These are phyloP conservation scores for Archaeoteleia sp. DNA, from an alignment of 2,888 invertebrate species.

Conservation along the genomic window DNA sequence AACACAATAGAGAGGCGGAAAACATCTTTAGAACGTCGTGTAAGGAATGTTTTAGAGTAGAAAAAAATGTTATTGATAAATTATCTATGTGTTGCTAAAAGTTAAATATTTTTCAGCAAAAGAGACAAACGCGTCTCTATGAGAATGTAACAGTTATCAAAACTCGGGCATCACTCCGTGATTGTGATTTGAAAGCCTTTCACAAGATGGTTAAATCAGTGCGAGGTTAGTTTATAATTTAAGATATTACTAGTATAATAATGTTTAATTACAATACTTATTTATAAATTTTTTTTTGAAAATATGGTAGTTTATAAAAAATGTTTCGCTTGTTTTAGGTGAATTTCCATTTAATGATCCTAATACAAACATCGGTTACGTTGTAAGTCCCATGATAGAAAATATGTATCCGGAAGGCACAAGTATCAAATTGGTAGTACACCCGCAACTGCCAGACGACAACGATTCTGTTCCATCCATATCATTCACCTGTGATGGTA, in stretches of 20 bases:
- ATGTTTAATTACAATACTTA: too few relatives aligned
- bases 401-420: conserved; percentile 86
- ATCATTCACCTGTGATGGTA: conserved; percentile 94
- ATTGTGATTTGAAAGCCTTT: conserved; percentile 88
- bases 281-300: conserved; percentile 42
- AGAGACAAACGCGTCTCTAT: conserved; percentile 80
- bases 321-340: conserved; percentile 75
- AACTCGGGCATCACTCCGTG: conserved; percentile 80
- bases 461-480: conserved; percentile 81
- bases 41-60: conserved; percentile 51
- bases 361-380: conserved; percentile 89
- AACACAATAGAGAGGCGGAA: conserved; percentile 76
- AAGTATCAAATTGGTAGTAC: conserved; percentile 92
- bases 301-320: background rate
- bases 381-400: conserved; percentile 90
- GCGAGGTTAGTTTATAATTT: conserved; percentile 84
- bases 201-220: conserved; percentile 88
- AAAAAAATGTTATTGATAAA: background rate
- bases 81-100: background rate
- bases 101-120: conserved; percentile 66
- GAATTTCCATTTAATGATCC: conserved; percentile 85
- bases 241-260: too few relatives aligned
- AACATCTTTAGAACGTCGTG: conserved; percentile 72
- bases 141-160: conserved; percentile 82
- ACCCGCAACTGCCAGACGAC: conserved; percentile 77